Evolutionary conservation across 2,113 vertebrate species (phyloP).

Genomic region (Cyprinodon tularosa): DNA sequence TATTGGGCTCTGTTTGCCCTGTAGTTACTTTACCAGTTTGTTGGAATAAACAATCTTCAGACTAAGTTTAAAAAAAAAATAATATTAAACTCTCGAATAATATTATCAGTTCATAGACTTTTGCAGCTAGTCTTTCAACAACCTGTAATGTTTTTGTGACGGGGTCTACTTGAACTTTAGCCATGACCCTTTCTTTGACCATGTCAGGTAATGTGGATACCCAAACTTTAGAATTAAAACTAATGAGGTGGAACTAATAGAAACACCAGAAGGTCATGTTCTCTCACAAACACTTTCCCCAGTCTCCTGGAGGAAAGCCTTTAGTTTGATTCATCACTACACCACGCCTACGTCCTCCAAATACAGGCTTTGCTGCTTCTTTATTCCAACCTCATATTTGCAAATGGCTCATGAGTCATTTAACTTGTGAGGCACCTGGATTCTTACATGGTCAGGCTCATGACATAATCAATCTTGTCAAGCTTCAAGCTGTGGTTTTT

Average conservation of each 20-base stretch:
- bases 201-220: neutral
- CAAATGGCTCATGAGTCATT: conserved; percentile 9
- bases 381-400: conserved; percentile 10
- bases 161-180: neutral
- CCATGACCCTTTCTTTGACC: neutral
- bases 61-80: neutral
- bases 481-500: neutral
- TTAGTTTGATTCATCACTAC: conserved; percentile 8
- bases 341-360: conserved; percentile 7
- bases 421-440: neutral
- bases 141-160: neutral
- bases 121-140: neutral
- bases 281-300: neutral
- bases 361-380: neutral
- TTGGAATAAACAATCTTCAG: neutral
- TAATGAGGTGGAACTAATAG: conserved; percentile 10
- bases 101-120: neutral
- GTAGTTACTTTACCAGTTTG: neutral
- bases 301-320: neutral
- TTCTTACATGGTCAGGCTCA: neutral
- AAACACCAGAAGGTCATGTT: conserved; percentile 9
- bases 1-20: neutral
- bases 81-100: neutral
- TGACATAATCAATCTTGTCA: conserved; percentile 12
- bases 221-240: neutral